These are phyloP conservation scores for Tympanuchus pallidicinctus DNA, from an alignment of 2,113 vertebrate species.

Conservation along the genomic window DNA sequence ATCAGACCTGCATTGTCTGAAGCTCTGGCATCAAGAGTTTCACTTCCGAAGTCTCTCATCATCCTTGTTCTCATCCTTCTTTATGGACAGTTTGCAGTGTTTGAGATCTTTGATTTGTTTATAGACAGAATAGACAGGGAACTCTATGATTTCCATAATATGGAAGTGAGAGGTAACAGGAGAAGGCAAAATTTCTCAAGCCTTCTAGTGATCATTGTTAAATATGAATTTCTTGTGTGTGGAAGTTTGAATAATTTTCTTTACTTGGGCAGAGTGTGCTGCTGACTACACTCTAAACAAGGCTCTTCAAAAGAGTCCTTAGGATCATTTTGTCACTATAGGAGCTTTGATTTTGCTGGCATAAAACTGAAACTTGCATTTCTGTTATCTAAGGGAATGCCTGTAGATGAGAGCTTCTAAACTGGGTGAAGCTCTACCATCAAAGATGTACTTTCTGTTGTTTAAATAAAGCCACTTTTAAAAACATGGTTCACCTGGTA, in stretches of 20 bases:
- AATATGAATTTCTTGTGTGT: neutral
- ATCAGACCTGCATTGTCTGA: neutral
- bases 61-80: neutral
- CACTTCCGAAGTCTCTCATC: neutral
- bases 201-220: neutral
- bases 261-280: neutral
- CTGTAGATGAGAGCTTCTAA: neutral
- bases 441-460: neutral
- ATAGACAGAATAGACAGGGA: neutral
- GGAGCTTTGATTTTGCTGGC: neutral
- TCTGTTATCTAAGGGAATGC: neutral
- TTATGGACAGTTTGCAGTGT: neutral
- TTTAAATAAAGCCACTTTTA: neutral
- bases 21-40: neutral
- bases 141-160: neutral
- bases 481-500: neutral
- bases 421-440: neutral
- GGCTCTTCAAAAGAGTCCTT: neutral
- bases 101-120: slow-evolving; percentile 11
- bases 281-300: neutral
- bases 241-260: neutral
- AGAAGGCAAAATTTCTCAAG: neutral
- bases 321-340: neutral
- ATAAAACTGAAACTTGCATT: neutral
- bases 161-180: neutral